phyloP scores from a whole-genome alignment of 1,140 invertebrate genomes.

The Lasaia peninsularis region DNA sequence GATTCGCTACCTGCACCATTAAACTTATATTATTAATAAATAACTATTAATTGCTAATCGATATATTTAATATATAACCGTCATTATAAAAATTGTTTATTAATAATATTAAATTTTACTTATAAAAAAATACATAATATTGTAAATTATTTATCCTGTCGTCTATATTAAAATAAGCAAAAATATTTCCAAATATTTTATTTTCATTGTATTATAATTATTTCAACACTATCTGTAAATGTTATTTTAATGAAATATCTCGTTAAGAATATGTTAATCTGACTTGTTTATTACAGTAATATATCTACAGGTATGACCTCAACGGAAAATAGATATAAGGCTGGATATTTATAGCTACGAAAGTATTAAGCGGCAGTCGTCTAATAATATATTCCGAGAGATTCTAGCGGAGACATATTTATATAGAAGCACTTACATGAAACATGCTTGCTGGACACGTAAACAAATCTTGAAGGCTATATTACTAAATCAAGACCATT shows the following conservation, averaged over 20 bases:
- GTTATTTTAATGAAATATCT: neutral
- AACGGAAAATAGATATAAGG: neutral
- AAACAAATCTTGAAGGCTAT: slow-evolving; percentile 48
- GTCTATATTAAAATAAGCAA: no score
- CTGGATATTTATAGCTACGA: neutral
- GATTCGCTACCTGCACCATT: no score
- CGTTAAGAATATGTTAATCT: neutral
- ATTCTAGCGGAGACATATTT: slow-evolving; percentile 33
- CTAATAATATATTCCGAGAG: slow-evolving; percentile 27
- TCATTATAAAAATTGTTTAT: no score
- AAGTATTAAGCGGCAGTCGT: slow-evolving; percentile 18
- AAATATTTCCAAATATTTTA: no score
- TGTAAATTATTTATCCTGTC: no score
- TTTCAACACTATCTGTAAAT: neutral
- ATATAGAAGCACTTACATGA: slow-evolving; percentile 41
- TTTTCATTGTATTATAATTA: neutral
- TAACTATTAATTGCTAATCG: no score
- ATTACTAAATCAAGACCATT: slow-evolving; percentile 58
- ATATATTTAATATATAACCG: no score
- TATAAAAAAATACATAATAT: no score
- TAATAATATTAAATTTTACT: no score
- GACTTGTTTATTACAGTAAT: neutral
- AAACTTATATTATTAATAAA: no score
- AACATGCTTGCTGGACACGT: slow-evolving; percentile 35
- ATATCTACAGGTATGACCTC: neutral